Evolutionary conservation across 2,113 vertebrate genomes (phyloP), one percentile per base, ranked within the genome.

Genomic region (Eonycteris spelaea): DNA sequence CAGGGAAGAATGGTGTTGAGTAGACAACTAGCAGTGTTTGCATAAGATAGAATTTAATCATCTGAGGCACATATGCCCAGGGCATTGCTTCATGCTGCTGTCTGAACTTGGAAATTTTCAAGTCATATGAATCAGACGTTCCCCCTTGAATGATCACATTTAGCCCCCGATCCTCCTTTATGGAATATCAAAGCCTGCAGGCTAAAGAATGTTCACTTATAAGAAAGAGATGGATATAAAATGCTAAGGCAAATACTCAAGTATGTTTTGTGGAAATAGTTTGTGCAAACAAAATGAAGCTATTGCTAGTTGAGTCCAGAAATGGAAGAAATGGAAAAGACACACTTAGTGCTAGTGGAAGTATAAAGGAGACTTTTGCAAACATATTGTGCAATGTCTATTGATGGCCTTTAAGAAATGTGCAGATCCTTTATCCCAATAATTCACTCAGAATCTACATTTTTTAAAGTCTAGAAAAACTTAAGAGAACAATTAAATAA

Each of bases 401-500:
- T 43, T 95, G 21, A 91, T 28, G 43, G 14, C 6, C 22, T 92
- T 63, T 63, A 16, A 82, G 67, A 97, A 85, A 74, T 53, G 33
- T 91, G 59, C 38, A 74, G 3, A 68, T 94, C 16, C 7, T 90
- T 71, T 92, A 86, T 90, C 35, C 78, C 33, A 55, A 43, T 59
- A 86, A 68, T 78, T 73, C 21, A 75, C 33, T 63, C 35, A 79
- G 35, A 80, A 84, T 80, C 10, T 70, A 33, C 30, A 8, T 59
- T 87, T 61, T 65, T 55, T 11, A 18, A 85, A 51, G 18, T 68
- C 68, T 53, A 88, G 55, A 82, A 90, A 83, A 90, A 61, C n/a
- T 78, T 82, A 68, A 57, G 59, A 92, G 38, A 67, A 80, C n/a
- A 89, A 53, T 59, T 61, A 92, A 85, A 51, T 84, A 95, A 85